Evolutionary conservation across 2,797 vertebrate species (phyloP), one percentile per base, ranked within the genome.

Genomic region (Myotis planiceps): DNA sequence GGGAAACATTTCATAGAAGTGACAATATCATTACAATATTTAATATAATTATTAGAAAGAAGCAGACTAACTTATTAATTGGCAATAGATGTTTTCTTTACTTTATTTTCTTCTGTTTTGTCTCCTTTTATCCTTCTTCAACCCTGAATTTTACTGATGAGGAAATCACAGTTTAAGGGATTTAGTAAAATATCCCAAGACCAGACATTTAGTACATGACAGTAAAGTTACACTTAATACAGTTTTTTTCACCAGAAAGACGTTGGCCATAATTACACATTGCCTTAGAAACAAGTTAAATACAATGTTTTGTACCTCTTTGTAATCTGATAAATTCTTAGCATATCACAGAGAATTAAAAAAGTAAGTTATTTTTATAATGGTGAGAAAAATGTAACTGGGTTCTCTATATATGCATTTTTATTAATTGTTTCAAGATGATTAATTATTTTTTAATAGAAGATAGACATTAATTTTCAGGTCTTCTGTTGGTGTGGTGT

Each of bases 291-390:
- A 88, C 32, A 95, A 85, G n/a, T 66, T 83, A 80, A 69, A 51
- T 53, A 23, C 72, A 55, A 29, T 74, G 9, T 89, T 86, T 93
- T 29, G 7, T 83, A 23, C 83, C 7, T 85, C 93, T 93, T 88
- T 96, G 27, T 88, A 72, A 92, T 93, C 29, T 88, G n/a, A 84
- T 89, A 80, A 92, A 63, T 92, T 93, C 32, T 92, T n/a, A 84
- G 8, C n/a, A 74, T 93, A 94, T 63, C 75, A 16, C 45, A 83
- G 6, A 90, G 45, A 65, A 53, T 86, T 63, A 78, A 88, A 29
- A 39, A 89, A 89, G 6, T 83, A 66, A 60, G 32, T 55, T 81
- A 32, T 79, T 82, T 53, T 86, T 72, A 65, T 84, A 68, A 32
- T 80, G 29, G 21, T 88, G 58, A 88, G 55, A 86, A 79, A 82